These are phyloP conservation scores for Pecten maximus DNA, from an alignment of 2,888 invertebrate genomes.

Conservation along the genomic window DNA sequence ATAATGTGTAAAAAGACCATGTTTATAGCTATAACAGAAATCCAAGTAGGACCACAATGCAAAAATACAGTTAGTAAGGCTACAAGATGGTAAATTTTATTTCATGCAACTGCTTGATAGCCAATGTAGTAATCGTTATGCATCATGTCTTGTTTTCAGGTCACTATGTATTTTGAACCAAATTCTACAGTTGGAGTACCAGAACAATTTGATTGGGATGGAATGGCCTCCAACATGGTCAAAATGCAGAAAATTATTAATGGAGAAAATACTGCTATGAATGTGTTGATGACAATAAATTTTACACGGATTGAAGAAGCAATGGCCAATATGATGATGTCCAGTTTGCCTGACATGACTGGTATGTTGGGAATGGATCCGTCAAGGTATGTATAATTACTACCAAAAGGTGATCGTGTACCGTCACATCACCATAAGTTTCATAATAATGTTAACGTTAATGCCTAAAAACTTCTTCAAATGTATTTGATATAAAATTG, in stretches of 20 bases:
- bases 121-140: too few relatives aligned
- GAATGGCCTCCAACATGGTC: slow-evolving; percentile 52
- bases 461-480: too few relatives aligned
- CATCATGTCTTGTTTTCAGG: background rate
- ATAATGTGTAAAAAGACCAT: too few relatives aligned
- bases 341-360: background rate
- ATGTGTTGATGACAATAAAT: slow-evolving; percentile 39
- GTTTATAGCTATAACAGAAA: too few relatives aligned
- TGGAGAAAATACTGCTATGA: slow-evolving; percentile 14
- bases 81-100: too few relatives aligned
- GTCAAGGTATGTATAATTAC: background rate
- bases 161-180: background rate
- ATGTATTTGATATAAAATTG: too few relatives aligned
- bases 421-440: too few relatives aligned
- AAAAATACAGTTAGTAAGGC: too few relatives aligned
- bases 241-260: slow-evolving; percentile 30
- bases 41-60: too few relatives aligned
- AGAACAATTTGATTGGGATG: slow-evolving; percentile 50
- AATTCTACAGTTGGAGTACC: slow-evolving; percentile 15
- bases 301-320: slow-evolving; percentile 44
- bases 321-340: slow-evolving; percentile 38
- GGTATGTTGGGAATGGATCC: background rate
- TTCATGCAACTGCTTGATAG: too few relatives aligned
- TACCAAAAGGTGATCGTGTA: too few relatives aligned
- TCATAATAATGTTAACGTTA: too few relatives aligned